Evolutionary conservation across 2,797 vertebrate species (phyloP).

Genomic region (Toxotes lorentzi): DNA sequence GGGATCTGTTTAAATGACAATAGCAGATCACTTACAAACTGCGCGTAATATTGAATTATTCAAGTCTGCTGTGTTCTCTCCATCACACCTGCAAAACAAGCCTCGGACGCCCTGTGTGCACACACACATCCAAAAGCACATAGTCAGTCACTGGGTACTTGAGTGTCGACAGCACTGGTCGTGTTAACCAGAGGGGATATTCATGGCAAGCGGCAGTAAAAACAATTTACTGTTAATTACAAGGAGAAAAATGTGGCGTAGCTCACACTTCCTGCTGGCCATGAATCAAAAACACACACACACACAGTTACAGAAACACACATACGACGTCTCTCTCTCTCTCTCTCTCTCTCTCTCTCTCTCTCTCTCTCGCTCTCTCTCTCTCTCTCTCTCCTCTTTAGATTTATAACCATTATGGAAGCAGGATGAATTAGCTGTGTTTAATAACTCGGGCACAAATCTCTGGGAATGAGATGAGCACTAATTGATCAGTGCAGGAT

Average conservation of each 20-base stretch:
- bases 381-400: slow-evolving; percentile 75
- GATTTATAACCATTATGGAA: slow-evolving; percentile 98
- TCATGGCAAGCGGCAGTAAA: slow-evolving; percentile 94
- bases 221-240: slow-evolving; percentile 99
- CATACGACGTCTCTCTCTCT: slow-evolving; percentile 10
- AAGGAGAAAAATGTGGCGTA: slow-evolving; percentile 96
- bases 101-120: slow-evolving; percentile 42
- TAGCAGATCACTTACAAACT: not conserved
- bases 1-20: not conserved
- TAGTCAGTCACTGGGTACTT: slow-evolving; percentile 87
- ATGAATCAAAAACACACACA: slow-evolving; percentile 89
- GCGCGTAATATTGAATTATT: not conserved
- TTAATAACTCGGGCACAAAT: slow-evolving; percentile 98
- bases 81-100: slow-evolving; percentile 70
- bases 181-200: slow-evolving; percentile 91
- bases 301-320: slow-evolving; percentile 56
- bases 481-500: slow-evolving; percentile 90
- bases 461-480: slow-evolving; percentile 93
- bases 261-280: slow-evolving; percentile 91
- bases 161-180: slow-evolving; percentile 90
- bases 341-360: slow-evolving; percentile 7
- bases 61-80: not conserved
- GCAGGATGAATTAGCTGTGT: slow-evolving; percentile 97
- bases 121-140: slow-evolving; percentile 65
- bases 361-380: slow-evolving; percentile 11